Base-by-base conservation (phyloP, 1,140 invertebrate species). In the Scylla paramamosain region DNA sequence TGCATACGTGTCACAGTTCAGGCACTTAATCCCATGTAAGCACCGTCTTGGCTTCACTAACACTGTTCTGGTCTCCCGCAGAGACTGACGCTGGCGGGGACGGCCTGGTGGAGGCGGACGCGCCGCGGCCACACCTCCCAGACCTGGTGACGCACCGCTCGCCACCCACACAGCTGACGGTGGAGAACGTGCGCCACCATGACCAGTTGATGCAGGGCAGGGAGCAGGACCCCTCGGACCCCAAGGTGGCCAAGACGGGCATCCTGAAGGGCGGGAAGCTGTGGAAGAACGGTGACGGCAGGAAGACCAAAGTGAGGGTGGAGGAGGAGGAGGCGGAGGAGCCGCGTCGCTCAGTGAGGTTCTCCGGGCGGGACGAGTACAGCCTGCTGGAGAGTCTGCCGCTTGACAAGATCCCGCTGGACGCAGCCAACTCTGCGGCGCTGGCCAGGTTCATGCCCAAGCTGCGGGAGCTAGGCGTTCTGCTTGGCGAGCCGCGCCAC, bases 191-290 rank as follows among this genome's bases (percentile, higher is more conserved):
- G 45, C 96, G 96, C 29, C 93, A 95, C 32, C 96, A 96, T 84
- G 96, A 96, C 45, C 96, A 94, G 91, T 91, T 95, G 88, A 93
- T 95, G 95, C 93, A 95, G 89, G 95, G 95, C 25, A 88, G 94
- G 31, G 91, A 95, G 82, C 86, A 91, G 6, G 95, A 95, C n/a
- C 45, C 83, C 77, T 31, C 89, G 10, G 95, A 95, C 46, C 88
- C 90, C 16, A 94, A 94, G 84, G 93, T 95, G 28, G 95, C 93
- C 67, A 95, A 95, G 91, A 95, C 92, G 59, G 97, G 97, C 46
- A 98, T 98, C 45, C 96, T 98, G 0, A 98, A 98, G 96, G 97
- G 98, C 31, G 98, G 97, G 25, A 97, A 97, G 95, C 96, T 98
- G 6, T 98, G 97, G 97, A 97, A 97, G 95, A 97, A 97, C 31